Conservation (phyloP, 2,888 invertebrate species). For the Plagodis pulveraria region DNA sequence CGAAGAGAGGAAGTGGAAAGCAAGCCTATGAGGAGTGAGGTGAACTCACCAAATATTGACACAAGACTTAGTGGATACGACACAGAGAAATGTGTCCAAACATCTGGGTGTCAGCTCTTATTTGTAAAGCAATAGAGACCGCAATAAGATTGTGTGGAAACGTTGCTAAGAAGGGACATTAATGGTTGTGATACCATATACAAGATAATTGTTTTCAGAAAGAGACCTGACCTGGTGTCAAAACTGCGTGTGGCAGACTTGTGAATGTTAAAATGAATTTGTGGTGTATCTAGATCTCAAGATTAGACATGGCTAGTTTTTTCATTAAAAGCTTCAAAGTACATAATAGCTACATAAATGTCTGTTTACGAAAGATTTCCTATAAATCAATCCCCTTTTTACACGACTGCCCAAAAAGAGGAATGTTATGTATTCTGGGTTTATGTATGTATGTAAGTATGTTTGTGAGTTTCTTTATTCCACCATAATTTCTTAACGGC, state of each 20-base stretch:
- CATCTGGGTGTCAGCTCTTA: constrained; percentile 72
- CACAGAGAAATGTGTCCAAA: constrained; percentile 75
- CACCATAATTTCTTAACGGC: no score
- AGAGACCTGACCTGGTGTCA: no score
- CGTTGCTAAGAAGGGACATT: constrained; percentile 36
- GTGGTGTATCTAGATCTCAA: neutral
- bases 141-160: constrained; percentile 55
- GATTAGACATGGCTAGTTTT: no score
- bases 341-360: no score
- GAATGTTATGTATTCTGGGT: no score
- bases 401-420: no score
- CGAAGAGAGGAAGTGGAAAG: constrained; percentile 22
- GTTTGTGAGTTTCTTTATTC: no score
- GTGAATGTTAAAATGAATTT: neutral
- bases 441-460: no score
- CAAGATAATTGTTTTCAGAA: no score
- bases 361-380: no score
- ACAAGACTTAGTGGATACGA: constrained; percentile 70
- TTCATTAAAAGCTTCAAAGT: neutral
- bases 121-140: constrained; percentile 72
- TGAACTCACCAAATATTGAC: constrained; percentile 74
- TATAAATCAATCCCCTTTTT: no score
- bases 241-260: neutral
- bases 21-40: constrained; percentile 62
- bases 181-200: neutral